Conservation (phyloP, 2,113 vertebrate species). For the Craseonycteris thonglongyai region DNA sequence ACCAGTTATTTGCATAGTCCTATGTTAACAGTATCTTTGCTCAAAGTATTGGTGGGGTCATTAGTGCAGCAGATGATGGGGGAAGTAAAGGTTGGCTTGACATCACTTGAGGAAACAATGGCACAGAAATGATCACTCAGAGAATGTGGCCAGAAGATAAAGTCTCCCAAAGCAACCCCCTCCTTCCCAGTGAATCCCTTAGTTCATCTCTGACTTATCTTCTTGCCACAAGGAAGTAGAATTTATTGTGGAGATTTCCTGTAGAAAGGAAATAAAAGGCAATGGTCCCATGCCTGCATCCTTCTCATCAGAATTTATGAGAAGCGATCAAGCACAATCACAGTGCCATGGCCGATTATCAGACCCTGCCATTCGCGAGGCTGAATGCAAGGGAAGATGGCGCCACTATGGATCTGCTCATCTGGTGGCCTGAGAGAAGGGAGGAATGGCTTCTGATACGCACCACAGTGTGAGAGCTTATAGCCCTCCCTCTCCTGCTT, state of each 20-base stretch:
- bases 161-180: slow-evolving; percentile 39
- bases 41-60: neutral
- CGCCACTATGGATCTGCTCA: neutral
- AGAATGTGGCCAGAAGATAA: slow-evolving; percentile 35
- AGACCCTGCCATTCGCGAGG: slow-evolving; percentile 32
- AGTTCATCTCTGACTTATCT: neutral
- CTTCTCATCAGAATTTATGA: slow-evolving; percentile 55
- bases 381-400: neutral
- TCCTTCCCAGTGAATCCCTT: neutral
- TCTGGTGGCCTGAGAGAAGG: neutral
- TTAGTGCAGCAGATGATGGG: slow-evolving; percentile 38
- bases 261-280: slow-evolving; percentile 46
- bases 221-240: neutral
- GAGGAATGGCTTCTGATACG: neutral
- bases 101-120: slow-evolving; percentile 30
- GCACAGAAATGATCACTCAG: slow-evolving; percentile 34
- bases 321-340: slow-evolving; percentile 59
- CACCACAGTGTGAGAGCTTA: neutral
- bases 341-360: slow-evolving; percentile 29
- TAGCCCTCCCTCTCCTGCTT: neutral
- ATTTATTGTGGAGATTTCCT: slow-evolving; percentile 52
- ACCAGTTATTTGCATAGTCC: neutral
- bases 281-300: slow-evolving; percentile 27
- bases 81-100: slow-evolving; percentile 22
- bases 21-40: neutral